These are phyloP conservation scores for Clusia tigrina DNA, from an alignment of 2,888 invertebrate species.

Conservation along the genomic window DNA sequence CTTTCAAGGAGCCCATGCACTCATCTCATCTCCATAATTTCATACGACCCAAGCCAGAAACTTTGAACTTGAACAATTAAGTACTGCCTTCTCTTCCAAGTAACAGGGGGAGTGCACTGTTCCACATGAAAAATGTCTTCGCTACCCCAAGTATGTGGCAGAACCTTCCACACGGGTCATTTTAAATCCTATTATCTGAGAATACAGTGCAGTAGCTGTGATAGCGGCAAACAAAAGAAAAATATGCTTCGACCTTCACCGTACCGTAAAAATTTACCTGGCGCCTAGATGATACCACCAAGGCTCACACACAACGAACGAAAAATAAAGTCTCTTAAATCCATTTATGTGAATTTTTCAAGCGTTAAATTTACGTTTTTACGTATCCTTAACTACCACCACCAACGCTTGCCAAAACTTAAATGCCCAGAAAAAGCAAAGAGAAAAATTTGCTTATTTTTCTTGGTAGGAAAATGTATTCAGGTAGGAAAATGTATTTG, in stretches of 20 bases:
- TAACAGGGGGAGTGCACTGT: too few relatives aligned
- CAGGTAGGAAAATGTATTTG: constrained; percentile 49
- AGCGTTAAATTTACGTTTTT: constrained; percentile 58
- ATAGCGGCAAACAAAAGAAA: background rate
- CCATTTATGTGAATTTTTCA: constrained; percentile 56
- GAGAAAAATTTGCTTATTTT: constrained; percentile 44
- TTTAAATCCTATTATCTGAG: constrained; percentile 24
- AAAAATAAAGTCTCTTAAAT: constrained; percentile 45
- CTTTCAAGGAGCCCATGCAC: too few relatives aligned
- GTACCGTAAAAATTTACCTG: too few relatives aligned
- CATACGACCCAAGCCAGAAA: too few relatives aligned
- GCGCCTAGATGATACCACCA: too few relatives aligned
- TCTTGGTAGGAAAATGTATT: constrained; percentile 26
- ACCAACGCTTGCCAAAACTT: background rate
- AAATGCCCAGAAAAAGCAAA: constrained; percentile 4
- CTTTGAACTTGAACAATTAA: too few relatives aligned
- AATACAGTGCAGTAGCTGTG: background rate
- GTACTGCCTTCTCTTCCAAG: too few relatives aligned
- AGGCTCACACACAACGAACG: too few relatives aligned
- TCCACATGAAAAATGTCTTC: too few relatives aligned
- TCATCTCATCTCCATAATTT: too few relatives aligned
- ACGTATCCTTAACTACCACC: constrained; percentile 47
- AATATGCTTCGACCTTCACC: too few relatives aligned
- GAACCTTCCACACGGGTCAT: constrained; percentile 10
- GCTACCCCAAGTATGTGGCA: too few relatives aligned